Evolutionary conservation across 1,140 invertebrate species (phyloP).

Genomic region (Drosophila bocqueti): DNA sequence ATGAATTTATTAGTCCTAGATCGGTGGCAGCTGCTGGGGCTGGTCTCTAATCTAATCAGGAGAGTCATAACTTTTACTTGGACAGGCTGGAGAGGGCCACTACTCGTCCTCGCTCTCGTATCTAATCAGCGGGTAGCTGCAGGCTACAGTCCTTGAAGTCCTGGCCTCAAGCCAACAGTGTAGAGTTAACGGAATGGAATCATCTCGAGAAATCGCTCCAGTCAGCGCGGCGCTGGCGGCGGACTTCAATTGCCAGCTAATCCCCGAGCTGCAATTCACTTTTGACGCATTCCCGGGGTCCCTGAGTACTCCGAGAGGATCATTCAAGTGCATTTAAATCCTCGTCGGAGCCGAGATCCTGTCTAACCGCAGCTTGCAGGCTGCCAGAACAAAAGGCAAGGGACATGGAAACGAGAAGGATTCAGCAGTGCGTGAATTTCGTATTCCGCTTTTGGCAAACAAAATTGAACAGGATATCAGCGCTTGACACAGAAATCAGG

Average conservation of each 20-base stretch:
- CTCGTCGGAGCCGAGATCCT: slow-evolving; percentile 51
- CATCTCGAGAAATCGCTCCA: slow-evolving; percentile 2
- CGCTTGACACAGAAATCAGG: slow-evolving; percentile 72
- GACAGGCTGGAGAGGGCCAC: slow-evolving; percentile 29
- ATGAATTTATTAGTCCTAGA: slow-evolving; percentile 13
- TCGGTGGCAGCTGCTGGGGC: slow-evolving; percentile 18
- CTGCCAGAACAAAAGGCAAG: slow-evolving; percentile 9
- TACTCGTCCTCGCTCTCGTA: slow-evolving; percentile 5
- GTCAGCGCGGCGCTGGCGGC: slow-evolving; percentile 31
- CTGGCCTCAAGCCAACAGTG: slow-evolving; percentile 67
- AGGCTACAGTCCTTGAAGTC: slow-evolving; percentile 43
- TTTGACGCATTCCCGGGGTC: slow-evolving; percentile 66
- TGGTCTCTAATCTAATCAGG: slow-evolving; percentile 61
- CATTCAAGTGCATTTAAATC: slow-evolving; percentile 80
- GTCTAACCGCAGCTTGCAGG: slow-evolving; percentile 63
- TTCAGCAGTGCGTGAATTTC: slow-evolving; percentile 66
- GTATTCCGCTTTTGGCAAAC: slow-evolving; percentile 41
- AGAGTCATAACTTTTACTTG: slow-evolving; percentile 64
- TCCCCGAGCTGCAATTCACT: slow-evolving; percentile 77
- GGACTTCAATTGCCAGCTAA: slow-evolving; percentile 71
- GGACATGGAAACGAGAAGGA: slow-evolving; percentile 30
- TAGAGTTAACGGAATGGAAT: slow-evolving; percentile 58
- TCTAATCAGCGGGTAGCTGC: slow-evolving; percentile 57
- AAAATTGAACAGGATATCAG: slow-evolving; percentile 66
- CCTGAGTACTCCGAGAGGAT: slow-evolving; percentile 41